These are phyloP conservation scores for Autographa pulchrina DNA, from an alignment of 2,888 invertebrate genomes.

Conservation along the genomic window DNA sequence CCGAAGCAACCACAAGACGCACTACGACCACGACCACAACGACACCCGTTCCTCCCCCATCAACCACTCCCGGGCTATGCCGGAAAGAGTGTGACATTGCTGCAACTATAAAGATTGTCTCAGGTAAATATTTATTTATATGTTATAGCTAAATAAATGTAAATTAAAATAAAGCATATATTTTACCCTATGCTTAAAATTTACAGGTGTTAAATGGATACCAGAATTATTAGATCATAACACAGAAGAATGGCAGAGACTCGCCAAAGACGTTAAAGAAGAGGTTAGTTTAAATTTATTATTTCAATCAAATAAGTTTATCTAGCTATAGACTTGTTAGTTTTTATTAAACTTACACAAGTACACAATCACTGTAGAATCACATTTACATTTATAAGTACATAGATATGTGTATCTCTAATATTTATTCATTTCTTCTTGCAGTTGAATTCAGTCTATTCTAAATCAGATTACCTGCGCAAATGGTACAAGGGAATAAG, in stretches of 20 bases:
- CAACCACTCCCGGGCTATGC: conserved; percentile 95
- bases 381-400: too few relatives aligned
- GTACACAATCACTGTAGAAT: too few relatives aligned
- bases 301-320: background rate
- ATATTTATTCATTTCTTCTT: too few relatives aligned
- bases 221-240: conserved; percentile 96
- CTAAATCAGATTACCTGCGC: conserved; percentile 92
- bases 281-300: conserved; percentile 88
- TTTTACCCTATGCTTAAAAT: background rate
- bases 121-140: conserved; percentile 81
- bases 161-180: background rate
- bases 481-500: conserved; percentile 96
- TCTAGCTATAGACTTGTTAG: too few relatives aligned
- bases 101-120: conserved; percentile 95
- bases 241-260: conserved; percentile 95
- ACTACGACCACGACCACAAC: conserved; percentile 91
- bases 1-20: conserved; percentile 86
- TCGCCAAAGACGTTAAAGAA: conserved; percentile 94
- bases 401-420: too few relatives aligned
- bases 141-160: background rate
- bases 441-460: conserved; percentile 96
- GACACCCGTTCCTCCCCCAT: conserved; percentile 92
- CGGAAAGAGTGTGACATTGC: conserved; percentile 94
- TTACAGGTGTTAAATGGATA: conserved; percentile 93
- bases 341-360: too few relatives aligned